Base-by-base conservation (phyloP, 2,888 invertebrate species). In the Fragum whitleyi region DNA sequence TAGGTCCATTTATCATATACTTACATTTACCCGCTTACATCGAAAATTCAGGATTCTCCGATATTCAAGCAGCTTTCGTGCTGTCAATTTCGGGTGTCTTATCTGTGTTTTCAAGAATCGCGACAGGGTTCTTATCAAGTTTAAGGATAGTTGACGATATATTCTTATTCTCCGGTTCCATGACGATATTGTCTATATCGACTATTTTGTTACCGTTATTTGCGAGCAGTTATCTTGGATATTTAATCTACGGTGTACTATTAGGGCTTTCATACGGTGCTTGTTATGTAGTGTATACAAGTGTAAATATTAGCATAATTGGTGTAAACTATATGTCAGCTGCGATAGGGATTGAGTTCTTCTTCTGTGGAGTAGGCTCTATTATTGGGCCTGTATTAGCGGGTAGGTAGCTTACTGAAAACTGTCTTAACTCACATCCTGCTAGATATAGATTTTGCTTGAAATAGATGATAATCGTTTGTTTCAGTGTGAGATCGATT, bases 251-350 rank as follows among this genome's bases (percentile, higher is more conserved):
- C 42, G 75, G 59, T 21, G 51, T 75, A 14, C 21, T 81, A 21
- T 42, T 83, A 19, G 83, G 83, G 3, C 21, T 77, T 3, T 73
- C 75, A 36, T 74, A 80, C 59, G 83, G 83, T 21, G 71, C 51
- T 14, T 80, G 77, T 39, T 83, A 81, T 53, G 83, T 83, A 0
- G 55, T 78, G 2, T 57, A 68, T 21, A 67, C 80, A 3, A 62
- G 61, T 28, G 73, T 83, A n/a, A 73, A 72, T 26, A 77, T 83
- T 6, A 53, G 55, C 23, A 77, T 78, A 59, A 73, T 80, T 21
- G 83, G 75, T n/a, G 67, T 83, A 0, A 70, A 83, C n/a, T 77
- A 78, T 39, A 78, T 83, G 28, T 65, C 83, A 7, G 69, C 83
- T 5, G 80, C 83, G 2, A 80, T 78, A 39, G 83, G 83, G 19